These are phyloP conservation scores for Synanthedon tipuliformis DNA, from an alignment of 2,888 invertebrate genomes.

Conservation along the genomic window DNA sequence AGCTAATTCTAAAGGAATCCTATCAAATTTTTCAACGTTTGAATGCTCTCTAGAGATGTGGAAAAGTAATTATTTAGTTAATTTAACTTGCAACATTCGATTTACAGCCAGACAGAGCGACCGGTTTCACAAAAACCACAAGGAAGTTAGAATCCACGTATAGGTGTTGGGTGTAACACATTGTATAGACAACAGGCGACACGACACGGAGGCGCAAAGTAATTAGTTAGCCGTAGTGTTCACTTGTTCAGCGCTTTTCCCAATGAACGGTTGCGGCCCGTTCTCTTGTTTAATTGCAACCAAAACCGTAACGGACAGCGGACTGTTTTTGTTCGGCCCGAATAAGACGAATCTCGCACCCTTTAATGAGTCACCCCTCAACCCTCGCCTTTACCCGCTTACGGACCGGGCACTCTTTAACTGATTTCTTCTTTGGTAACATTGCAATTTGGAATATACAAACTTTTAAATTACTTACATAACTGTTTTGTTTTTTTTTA, in stretches of 20 bases:
- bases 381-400: neutral
- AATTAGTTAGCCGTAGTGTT: constrained; percentile 58
- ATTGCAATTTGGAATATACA: too few species aligned
- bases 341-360: constrained; percentile 50
- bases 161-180: constrained; percentile 27
- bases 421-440: too few species aligned
- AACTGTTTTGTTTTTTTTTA: too few species aligned
- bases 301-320: constrained; percentile 54
- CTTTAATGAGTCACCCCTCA: constrained; percentile 36
- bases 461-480: neutral
- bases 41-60: neutral
- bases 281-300: constrained; percentile 58
- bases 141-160: constrained; percentile 34
- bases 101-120: constrained; percentile 27
- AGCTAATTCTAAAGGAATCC: too few species aligned
- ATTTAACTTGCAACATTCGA: constrained; percentile 17
- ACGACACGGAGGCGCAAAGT: constrained; percentile 29
- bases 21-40: too few species aligned
- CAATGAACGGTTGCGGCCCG: constrained; percentile 41
- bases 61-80: neutral
- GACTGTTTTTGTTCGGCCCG: constrained; percentile 46
- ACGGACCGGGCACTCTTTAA: too few species aligned
- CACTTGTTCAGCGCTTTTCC: constrained; percentile 57
- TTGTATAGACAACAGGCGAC: constrained; percentile 28
- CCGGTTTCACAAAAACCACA: constrained; percentile 48